These are phyloP conservation scores for Alloscopus bannaensis DNA, from an alignment of 2,888 invertebrate genomes.

Conservation along the genomic window DNA sequence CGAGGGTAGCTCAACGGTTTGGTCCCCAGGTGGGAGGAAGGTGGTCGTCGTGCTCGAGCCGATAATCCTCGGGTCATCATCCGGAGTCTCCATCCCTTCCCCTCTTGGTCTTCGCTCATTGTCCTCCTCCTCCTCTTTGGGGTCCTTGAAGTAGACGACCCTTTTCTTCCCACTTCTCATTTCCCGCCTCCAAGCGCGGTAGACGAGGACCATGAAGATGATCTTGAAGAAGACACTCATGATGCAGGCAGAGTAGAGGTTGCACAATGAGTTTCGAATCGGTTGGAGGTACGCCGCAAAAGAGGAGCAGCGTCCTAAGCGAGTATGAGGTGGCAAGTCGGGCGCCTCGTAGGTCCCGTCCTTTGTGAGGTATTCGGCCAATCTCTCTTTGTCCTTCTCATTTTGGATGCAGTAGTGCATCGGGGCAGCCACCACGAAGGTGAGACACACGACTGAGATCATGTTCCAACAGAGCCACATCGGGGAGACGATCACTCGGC, in stretches of 20 bases:
- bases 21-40: no score
- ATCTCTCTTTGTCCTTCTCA: not conserved
- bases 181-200: conserved; percentile 17
- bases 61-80: not conserved
- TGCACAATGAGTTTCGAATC: conserved; percentile 15
- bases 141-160: conserved; percentile 14
- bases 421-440: conserved; percentile 16
- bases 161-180: conserved; percentile 8
- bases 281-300: not conserved
- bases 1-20: no score
- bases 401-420: conserved; percentile 28
- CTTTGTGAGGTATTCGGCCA: not conserved
- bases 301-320: conserved; percentile 11
- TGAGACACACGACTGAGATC: conserved; percentile 16
- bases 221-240: conserved; percentile 21
- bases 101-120: no score
- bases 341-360: not conserved
- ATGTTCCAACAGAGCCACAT: conserved; percentile 17
- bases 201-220: not conserved
- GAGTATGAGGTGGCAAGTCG: not conserved
- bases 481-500: conserved; percentile 12
- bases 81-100: no score
- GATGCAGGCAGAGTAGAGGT: conserved; percentile 19
- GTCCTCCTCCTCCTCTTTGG: not conserved
- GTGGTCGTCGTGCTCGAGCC: conserved; percentile 1